Evolutionary conservation across 2,113 vertebrate genomes (phyloP).

Genomic region (Trichechus manatus): DNA sequence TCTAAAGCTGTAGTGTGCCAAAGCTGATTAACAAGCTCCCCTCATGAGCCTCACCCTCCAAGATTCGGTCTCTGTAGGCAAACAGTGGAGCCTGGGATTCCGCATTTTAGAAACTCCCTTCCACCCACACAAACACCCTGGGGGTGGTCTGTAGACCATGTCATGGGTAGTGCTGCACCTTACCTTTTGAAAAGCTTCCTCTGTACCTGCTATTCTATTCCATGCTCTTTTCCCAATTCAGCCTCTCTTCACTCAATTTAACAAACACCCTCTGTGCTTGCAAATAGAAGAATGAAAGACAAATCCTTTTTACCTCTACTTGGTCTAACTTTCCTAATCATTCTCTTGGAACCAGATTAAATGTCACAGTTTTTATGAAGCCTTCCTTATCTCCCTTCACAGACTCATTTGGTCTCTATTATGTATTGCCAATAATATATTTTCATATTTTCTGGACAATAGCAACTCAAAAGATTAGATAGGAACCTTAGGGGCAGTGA

Average conservation of each 20-base stretch:
- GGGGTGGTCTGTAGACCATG: neutral
- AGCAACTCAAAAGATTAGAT: too few relatives aligned
- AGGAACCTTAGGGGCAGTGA: too few relatives aligned
- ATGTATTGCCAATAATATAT: neutral
- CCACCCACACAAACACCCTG: neutral
- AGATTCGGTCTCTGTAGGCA: neutral
- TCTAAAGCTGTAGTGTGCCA: neutral
- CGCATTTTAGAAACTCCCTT: fast-evolving
- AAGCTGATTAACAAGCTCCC: neutral
- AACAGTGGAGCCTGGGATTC: fast-evolving
- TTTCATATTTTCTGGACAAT: too few relatives aligned
- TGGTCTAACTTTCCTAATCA: neutral
- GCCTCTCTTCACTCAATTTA: neutral
- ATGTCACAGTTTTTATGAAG: neutral
- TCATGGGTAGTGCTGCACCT: neutral
- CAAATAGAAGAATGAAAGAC: neutral
- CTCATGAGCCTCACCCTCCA: neutral
- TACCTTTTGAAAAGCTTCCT: neutral
- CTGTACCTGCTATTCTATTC: neutral
- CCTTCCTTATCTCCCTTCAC: neutral
- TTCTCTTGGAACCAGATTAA: neutral
- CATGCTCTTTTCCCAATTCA: neutral
- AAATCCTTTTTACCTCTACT: neutral
- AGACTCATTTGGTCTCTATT: neutral
- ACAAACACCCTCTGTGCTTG: neutral